Base-by-base conservation (phyloP, 2,888 invertebrate species). In the Andrena minutula region DNA sequence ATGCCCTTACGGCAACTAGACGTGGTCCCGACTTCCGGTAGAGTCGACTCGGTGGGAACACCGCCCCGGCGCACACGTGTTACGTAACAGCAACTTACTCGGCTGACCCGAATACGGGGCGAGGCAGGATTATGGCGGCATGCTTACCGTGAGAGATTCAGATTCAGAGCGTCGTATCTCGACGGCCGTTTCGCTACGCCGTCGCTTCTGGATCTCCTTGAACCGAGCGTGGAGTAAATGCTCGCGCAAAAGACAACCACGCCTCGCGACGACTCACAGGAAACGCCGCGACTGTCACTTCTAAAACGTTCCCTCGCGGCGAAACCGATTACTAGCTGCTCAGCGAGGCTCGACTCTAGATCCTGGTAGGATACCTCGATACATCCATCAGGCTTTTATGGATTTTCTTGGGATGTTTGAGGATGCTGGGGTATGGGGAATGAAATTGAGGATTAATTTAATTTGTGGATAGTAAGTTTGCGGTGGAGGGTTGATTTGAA, bases 41-140 rank as follows among this genome's bases (percentile, higher is more conserved):
- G 85, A 87, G 41, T 71, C 83, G 83, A 76, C 80, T 65, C 87
- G 89, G 89, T 92, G 92, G 90, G 92, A 92, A 92, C 56, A 56
- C 90, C 88, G 90, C 91, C 91, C 89, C 84, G 85, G 78, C 79
- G 80, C 81, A 81, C 76, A 84, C 65, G 81, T 66, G 77, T 91
- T 91, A 90, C 91, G 90, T 90, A 91, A 92, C 87, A 77, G 35
- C 74, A 82, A 82, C 75, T 41, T 79, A 83, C 85, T 86, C 88
- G 89, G 90, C 89, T 93, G 93, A 93, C 92, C 93, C 92, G 92
- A 93, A 93, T 93, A 91, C 92, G 86, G 87, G 88, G 89, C 90
- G 89, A 87, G 90, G 86, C 86, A 79, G 78, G 83, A 79, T 83
- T 74, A 78, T 87, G 80, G 86, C 85, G 78, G 85, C 87, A 73